phyloP scores from a whole-genome alignment of 1,140 invertebrate species.

The Atta cephalotes region DNA sequence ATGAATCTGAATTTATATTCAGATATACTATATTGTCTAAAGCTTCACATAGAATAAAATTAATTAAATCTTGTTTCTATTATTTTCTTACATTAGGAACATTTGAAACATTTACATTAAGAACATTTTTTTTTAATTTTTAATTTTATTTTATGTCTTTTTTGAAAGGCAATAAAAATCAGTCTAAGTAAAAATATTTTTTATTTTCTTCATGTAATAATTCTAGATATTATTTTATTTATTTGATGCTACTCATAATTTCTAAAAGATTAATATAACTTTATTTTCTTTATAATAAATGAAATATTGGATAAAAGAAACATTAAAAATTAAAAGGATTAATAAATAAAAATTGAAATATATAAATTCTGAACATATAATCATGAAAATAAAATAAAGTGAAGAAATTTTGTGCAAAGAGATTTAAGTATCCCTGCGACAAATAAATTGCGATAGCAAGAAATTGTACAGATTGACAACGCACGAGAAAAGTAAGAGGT shows the following conservation, averaged over 20 bases:
- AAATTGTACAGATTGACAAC: conserved; percentile 43
- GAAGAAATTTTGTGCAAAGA: not conserved
- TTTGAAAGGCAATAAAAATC: not conserved
- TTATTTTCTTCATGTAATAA: not conserved
- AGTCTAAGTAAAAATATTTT: not conserved
- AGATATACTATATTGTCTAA: not conserved
- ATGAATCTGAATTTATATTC: not conserved
- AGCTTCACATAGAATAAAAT: not conserved
- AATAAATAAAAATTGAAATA: not conserved
- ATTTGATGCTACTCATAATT: too few relatives aligned
- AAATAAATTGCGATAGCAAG: conserved; percentile 37
- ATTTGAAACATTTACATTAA: not conserved
- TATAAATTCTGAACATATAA: not conserved
- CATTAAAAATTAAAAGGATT: not conserved
- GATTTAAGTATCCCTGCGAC: conserved; percentile 35
- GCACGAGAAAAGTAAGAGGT: conserved; percentile 15
- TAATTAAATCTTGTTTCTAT: not conserved
- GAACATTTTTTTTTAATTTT: too few relatives aligned
- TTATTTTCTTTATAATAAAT: too few relatives aligned
- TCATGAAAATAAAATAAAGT: not conserved
- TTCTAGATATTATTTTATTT: not conserved
- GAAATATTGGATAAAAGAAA: not conserved
- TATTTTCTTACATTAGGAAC: not conserved
- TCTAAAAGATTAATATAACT: too few relatives aligned
- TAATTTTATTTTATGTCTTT: not conserved